phyloP scores from a whole-genome alignment of 2,888 invertebrate genomes.

The Deilephila porcellus region DNA sequence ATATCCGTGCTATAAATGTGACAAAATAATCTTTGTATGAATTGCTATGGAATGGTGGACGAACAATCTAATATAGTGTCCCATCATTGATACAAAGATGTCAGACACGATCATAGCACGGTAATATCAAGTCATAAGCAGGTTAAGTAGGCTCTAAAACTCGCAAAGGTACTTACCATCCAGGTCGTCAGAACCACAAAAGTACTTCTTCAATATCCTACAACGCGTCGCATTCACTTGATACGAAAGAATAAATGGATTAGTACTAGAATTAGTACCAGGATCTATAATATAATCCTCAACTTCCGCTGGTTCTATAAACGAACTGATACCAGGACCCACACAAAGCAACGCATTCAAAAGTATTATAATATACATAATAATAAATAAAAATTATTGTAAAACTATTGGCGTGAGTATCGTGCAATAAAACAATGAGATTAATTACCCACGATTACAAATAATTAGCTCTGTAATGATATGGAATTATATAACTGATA shows the following conservation, averaged over 20 bases:
- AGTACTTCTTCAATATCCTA: slow-evolving; percentile 55
- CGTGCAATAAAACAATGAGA: slow-evolving; percentile 22
- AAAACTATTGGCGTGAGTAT: neutral
- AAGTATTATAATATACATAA: slow-evolving; percentile 26
- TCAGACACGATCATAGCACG: neutral
- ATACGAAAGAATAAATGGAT: slow-evolving; percentile 6
- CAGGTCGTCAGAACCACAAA: slow-evolving; percentile 44
- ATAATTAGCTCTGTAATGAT: slow-evolving; percentile 33
- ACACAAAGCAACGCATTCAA: neutral
- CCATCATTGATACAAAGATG: too few species aligned
- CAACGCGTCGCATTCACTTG: slow-evolving; percentile 47
- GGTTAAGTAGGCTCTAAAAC: neutral
- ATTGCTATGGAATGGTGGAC: too few species aligned
- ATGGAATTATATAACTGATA: slow-evolving; percentile 31
- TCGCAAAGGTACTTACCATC: slow-evolving; percentile 43
- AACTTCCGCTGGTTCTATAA: neutral
- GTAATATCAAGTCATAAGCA: too few species aligned
- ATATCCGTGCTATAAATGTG: too few species aligned
- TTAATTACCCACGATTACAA: slow-evolving; percentile 19
- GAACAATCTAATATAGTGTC: too few species aligned
- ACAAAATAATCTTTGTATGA: too few species aligned
- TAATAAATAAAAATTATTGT: slow-evolving; percentile 25
- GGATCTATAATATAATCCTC: neutral
- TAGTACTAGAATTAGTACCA: too few species aligned
- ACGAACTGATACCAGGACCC: neutral